Percentiles rank a stretch among this genome's conserved stretches.
These are phyloP conservation scores for Dexiosoma caninum DNA, from an alignment of 2,888 invertebrate species.

Conservation along the genomic window DNA sequence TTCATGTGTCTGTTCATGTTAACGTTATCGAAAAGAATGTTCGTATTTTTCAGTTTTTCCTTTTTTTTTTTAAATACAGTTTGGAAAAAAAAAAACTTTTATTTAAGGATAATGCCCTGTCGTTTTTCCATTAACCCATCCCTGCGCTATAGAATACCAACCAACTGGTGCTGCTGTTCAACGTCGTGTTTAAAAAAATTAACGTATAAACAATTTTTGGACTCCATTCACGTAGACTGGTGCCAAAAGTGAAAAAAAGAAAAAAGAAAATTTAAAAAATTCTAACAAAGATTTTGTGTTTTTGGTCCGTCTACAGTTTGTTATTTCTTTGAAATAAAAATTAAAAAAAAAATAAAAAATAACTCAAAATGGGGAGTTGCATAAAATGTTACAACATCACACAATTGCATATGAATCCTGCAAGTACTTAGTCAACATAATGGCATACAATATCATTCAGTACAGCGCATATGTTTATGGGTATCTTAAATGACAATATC, in stretches of 20 bases:
- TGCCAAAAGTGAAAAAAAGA: slow-evolving; percentile 70
- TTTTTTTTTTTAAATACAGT: slow-evolving; percentile 29
- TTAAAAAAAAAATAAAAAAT: background rate
- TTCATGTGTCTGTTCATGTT: slow-evolving; percentile 22
- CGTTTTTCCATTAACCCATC: slow-evolving; percentile 18
- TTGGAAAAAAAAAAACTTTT: slow-evolving; percentile 15
- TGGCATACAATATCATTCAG: slow-evolving; percentile 34
- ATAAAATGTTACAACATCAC: slow-evolving; percentile 20
- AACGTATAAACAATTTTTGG: slow-evolving; percentile 70
- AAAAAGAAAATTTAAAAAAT: background rate
- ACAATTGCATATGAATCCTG: background rate
- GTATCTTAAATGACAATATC: slow-evolving; percentile 50
- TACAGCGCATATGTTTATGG: background rate
- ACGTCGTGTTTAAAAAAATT: slow-evolving; percentile 31
- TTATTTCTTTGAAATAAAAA: slow-evolving; percentile 1
- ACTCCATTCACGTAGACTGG: slow-evolving; percentile 73
- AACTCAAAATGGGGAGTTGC: background rate
- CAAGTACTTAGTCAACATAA: slow-evolving; percentile 23
- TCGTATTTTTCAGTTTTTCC: background rate
- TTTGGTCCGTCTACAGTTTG: background rate
- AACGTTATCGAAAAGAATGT: slow-evolving; percentile 46
- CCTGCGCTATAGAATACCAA: slow-evolving; percentile 5
- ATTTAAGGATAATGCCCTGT: slow-evolving; percentile 53
- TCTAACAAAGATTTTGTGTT: background rate
- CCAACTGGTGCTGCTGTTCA: background rate